These are phyloP conservation scores for Drosophila prolongata DNA, from an alignment of 2,888 invertebrate genomes.

Conservation along the genomic window DNA sequence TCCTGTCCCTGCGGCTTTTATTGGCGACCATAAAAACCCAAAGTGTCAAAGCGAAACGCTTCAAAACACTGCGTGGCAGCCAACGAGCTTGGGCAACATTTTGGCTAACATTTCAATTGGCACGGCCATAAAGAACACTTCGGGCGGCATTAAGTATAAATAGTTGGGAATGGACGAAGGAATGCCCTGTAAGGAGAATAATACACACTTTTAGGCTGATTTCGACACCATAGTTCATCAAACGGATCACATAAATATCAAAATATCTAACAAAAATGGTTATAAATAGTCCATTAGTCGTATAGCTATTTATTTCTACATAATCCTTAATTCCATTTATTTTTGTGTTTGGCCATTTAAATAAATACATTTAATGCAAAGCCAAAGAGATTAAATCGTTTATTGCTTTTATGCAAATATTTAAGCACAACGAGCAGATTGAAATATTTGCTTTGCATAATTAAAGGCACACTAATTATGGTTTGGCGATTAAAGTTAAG, in stretches of 20 bases:
- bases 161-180: not conserved
- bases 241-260: too few relatives aligned
- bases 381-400: too few relatives aligned
- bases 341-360: too few relatives aligned
- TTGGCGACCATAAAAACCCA: slow-evolving; percentile 66
- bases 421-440: not conserved
- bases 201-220: too few relatives aligned
- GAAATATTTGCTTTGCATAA: slow-evolving; percentile 1
- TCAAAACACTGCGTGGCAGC: slow-evolving; percentile 50
- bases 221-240: too few relatives aligned
- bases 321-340: too few relatives aligned
- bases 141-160: slow-evolving; percentile 1
- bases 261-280: too few relatives aligned
- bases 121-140: slow-evolving; percentile 16
- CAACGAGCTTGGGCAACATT: slow-evolving; percentile 33
- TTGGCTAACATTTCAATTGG: slow-evolving; percentile 65
- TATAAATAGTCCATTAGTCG: too few relatives aligned
- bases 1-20: slow-evolving; percentile 49
- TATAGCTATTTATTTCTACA: too few relatives aligned
- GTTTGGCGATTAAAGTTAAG: not conserved
- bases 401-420: not conserved
- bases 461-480: not conserved
- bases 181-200: not conserved
- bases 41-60: slow-evolving; percentile 73
- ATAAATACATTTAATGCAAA: too few relatives aligned